Evolutionary conservation across 2,113 vertebrate genomes (phyloP), one percentile per base, ranked within the genome.

Genomic region (Sorex fumeus): DNA sequence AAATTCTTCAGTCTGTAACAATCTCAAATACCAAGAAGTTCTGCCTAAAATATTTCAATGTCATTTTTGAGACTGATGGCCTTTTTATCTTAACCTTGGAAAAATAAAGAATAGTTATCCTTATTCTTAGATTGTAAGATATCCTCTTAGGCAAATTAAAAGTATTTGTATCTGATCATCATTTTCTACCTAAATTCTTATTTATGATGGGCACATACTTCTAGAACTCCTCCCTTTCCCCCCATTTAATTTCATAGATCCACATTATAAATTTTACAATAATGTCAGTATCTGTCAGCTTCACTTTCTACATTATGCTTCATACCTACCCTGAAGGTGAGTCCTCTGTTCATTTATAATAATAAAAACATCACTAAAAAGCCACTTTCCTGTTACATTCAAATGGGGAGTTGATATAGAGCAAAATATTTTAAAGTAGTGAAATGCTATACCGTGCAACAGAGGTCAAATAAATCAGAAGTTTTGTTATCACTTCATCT

Each of bases 381-480:
- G 10, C 8, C 62, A 93, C 67, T 82, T 1, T 66, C 13, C 87
- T 91, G 83, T 45, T 69, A 64, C 6, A 66, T 66, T 86, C 60
- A 86, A 76, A 79, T 77, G 23, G 9, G 6, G 57, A 77, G 53
- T 50, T n/a, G n/a, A 87, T 53, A 89, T 8, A 87, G 72, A 94
- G 64, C 15, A 47, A 86, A 13, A 19, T 78, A 90, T 30, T n/a
- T n/a, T 30, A 93, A 69, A 2, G 1, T 15, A 86, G 91, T 47
- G 9, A 67, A 96, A 90, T 43, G 79, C 94, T 96, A 1, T 97
- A 99, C 99, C 99, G 98, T 2, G 98, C 98, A 90, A 99, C 97
- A 74, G 98, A 97, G 0, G 99, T 99, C 93, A 99, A 98, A 96
- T 99, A 99, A 0, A 97, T 98, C 32, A 99, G 96, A 34, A 99